phyloP scores from a whole-genome alignment of 92 coral and sea anemone species.

The Pocillopora grandis region DNA sequence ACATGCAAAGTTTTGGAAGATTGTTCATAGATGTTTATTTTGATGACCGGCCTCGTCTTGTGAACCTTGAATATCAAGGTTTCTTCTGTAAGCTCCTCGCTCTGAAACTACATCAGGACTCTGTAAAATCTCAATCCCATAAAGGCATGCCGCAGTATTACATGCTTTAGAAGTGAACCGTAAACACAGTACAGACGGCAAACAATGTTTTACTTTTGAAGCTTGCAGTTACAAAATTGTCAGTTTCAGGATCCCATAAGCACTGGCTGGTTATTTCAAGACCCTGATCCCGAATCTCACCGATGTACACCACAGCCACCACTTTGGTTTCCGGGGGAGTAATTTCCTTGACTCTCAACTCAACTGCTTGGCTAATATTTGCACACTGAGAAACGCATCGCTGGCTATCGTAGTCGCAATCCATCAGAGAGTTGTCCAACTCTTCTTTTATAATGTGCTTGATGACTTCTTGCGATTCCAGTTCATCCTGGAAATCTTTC shows the following conservation, averaged over 20 bases:
- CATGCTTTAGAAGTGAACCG: constrained; percentile 40
- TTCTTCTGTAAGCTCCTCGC: not conserved
- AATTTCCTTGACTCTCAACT: constrained; percentile 64
- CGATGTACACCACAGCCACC: constrained; percentile 86
- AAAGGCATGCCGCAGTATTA: not conserved
- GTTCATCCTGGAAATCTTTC: constrained; percentile 66
- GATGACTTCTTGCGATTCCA: constrained; percentile 64
- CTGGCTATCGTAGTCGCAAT: constrained; percentile 63
- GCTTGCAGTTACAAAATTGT: constrained; percentile 87
- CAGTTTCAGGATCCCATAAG: constrained; percentile 86
- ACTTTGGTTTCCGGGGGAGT: constrained; percentile 68
- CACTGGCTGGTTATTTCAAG: constrained; percentile 97
- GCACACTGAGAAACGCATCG: constrained; percentile 78
- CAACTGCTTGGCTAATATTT: constrained; percentile 77
- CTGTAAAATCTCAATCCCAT: not conserved
- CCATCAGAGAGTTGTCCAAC: constrained; percentile 55
- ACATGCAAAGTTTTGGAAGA: not conserved
- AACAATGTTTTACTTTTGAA: constrained; percentile 80
- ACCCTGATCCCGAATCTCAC: constrained; percentile 96
- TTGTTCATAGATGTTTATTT: constrained; percentile 5
- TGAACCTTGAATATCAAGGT: not conserved
- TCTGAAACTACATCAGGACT: not conserved
- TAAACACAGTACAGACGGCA: constrained; percentile 92
- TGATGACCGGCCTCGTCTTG: not conserved
- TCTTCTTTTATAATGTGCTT: constrained; percentile 83